A percentile compares a stretch with the other conserved stretches of the same genome.
These are phyloP conservation scores for Rhodeus uyekii DNA, from an alignment of 2,797 vertebrate genomes.

Conservation along the genomic window DNA sequence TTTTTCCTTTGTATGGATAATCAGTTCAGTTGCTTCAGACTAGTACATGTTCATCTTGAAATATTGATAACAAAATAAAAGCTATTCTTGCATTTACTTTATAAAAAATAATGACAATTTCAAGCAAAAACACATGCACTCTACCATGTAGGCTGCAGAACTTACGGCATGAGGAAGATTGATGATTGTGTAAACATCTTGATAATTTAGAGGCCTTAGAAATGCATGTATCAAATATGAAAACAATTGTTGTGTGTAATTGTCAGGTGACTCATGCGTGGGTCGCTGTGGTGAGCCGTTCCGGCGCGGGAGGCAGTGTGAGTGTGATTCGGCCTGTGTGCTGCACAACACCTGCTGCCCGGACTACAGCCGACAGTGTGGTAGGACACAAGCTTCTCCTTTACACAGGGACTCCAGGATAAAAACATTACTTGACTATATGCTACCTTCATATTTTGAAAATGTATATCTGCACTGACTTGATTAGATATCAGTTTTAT, in stretches of 20 bases:
- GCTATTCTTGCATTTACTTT: background rate
- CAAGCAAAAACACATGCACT: background rate
- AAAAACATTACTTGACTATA: background rate
- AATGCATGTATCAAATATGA: background rate
- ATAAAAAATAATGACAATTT: background rate
- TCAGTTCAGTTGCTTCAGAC: background rate
- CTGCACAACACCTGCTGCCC: slow-evolving; percentile 83
- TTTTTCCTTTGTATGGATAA: background rate
- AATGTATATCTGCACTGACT: background rate
- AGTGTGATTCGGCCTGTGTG: slow-evolving; percentile 82
- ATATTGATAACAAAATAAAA: background rate
- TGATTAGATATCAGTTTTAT: background rate
- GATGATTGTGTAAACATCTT: background rate
- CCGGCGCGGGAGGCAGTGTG: slow-evolving; percentile 79
- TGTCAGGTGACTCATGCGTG: slow-evolving; percentile 81
- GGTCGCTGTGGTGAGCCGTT: slow-evolving; percentile 86
- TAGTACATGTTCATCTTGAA: background rate
- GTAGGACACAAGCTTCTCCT: slow-evolving; percentile 41
- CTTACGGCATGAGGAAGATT: no score
- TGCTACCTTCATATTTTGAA: background rate
- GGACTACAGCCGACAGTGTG: slow-evolving; percentile 78
- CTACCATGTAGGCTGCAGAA: no score
- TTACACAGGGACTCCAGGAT: background rate
- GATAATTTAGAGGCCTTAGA: background rate
- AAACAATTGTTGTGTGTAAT: slow-evolving; percentile 22